Evolutionary conservation across 64 coral and sea anemone genomes (phyloP).

Genomic region (Actinia equina): DNA sequence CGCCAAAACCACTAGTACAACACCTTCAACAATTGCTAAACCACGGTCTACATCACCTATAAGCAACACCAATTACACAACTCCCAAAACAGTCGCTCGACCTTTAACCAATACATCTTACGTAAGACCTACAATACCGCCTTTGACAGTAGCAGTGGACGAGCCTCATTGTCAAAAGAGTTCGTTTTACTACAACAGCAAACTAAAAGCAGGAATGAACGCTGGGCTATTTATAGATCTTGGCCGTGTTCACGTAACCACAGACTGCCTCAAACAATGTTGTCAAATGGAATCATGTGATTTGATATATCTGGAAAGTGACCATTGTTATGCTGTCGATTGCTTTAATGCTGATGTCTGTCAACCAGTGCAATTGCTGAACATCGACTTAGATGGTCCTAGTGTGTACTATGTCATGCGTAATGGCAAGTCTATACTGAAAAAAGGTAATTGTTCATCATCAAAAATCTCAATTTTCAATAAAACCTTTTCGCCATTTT

Average conservation of each 20-base stretch:
- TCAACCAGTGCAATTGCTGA: conserved; percentile 57
- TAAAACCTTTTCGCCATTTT: too few relatives aligned
- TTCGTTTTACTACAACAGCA: conserved; percentile 76
- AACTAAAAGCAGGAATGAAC: conserved; percentile 68
- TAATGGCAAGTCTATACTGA: conserved; percentile 68
- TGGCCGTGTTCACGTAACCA: conserved; percentile 52
- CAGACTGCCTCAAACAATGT: conserved; percentile 77
- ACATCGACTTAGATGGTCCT: conserved; percentile 46
- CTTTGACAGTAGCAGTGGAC: conserved; percentile 28
- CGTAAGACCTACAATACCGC: conserved; percentile 1
- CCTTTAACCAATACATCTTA: neutral
- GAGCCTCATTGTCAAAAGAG: conserved; percentile 79
- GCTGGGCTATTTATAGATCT: conserved; percentile 80
- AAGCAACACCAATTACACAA: neutral
- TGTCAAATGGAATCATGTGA: conserved; percentile 84
- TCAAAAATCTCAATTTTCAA: too few relatives aligned
- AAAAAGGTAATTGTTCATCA: conserved; percentile 66
- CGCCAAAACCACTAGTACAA: neutral
- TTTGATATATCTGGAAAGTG: conserved; percentile 65
- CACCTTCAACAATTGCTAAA: conserved; percentile 23
- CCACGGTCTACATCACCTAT: neutral
- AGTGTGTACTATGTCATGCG: conserved; percentile 85
- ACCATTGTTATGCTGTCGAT: conserved; percentile 79
- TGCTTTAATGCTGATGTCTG: conserved; percentile 80
- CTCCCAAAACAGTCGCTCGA: neutral